A percentile compares a stretch with the other conserved stretches of the same genome.
phyloP scores from a whole-genome alignment of 2,888 invertebrate species.

The Cerastoderma edule region DNA sequence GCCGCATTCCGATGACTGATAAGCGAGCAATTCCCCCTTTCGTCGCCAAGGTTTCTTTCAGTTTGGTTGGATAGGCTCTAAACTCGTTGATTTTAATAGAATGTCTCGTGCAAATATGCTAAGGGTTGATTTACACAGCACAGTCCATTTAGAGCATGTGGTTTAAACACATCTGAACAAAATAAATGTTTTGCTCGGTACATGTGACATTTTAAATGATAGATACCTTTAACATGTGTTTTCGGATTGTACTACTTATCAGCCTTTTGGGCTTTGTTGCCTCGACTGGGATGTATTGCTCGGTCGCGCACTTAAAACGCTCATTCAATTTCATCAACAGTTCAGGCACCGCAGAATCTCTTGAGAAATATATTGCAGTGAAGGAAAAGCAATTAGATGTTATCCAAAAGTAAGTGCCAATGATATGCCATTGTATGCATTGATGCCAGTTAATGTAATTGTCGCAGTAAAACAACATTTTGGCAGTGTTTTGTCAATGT shows the following conservation, averaged over 20 bases:
- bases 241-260: not conserved
- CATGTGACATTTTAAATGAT: no score
- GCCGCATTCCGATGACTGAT: no score
- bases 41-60: no score
- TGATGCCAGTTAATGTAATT: not conserved
- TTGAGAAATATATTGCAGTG: not conserved
- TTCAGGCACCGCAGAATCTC: not conserved
- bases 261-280: not conserved
- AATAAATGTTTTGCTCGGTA: no score
- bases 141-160: no score
- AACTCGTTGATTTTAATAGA: no score
- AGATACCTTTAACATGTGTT: no score
- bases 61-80: no score
- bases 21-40: no score
- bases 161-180: no score
- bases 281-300: not conserved
- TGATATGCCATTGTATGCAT: not conserved
- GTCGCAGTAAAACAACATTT: not conserved
- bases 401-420: not conserved
- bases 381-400: slow-evolving; percentile 15
- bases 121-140: no score
- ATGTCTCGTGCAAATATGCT: no score
- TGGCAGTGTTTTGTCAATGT: not conserved
- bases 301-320: not conserved
- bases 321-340: not conserved